Evolutionary conservation across 2,888 invertebrate genomes (phyloP).

Genomic region (Spodoptera exigua): DNA sequence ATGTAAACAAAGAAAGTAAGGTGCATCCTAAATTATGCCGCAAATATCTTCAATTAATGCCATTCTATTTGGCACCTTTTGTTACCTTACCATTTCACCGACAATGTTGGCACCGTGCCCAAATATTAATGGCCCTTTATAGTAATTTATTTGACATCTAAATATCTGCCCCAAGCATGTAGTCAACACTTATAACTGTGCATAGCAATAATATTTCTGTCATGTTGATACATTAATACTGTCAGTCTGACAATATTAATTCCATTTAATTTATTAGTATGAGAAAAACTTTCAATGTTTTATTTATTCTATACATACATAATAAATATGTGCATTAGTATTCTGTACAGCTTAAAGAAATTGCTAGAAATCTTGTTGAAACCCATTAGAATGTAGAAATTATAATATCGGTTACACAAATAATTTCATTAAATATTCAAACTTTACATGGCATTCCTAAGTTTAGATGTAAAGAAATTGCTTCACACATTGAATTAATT

Average conservation of each 20-base stretch:
- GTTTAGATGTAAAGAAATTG: no score
- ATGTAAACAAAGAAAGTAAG: slow-evolving; percentile 17
- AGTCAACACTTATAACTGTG: slow-evolving; percentile 23
- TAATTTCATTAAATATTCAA: no score
- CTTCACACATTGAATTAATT: no score
- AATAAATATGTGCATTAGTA: no score
- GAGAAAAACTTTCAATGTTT: not conserved
- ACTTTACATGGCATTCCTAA: no score
- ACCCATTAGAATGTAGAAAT: slow-evolving; percentile 2
- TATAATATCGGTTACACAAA: no score
- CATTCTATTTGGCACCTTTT: slow-evolving; percentile 48
- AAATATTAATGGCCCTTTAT: slow-evolving; percentile 46
- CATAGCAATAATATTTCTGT: slow-evolving; percentile 41
- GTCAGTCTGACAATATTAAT: slow-evolving; percentile 10
- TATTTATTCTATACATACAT: not conserved
- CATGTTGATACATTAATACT: slow-evolving; percentile 35
- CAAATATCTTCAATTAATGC: slow-evolving; percentile 50
- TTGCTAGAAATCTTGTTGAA: slow-evolving; percentile 12
- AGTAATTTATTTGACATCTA: slow-evolving; percentile 48
- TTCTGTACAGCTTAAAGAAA: not conserved
- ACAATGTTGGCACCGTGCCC: slow-evolving; percentile 52
- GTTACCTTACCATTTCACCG: slow-evolving; percentile 53
- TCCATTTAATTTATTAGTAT: slow-evolving; percentile 7
- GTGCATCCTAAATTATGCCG: slow-evolving; percentile 32
- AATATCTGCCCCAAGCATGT: slow-evolving; percentile 35